Conservation (phyloP, 1,140 invertebrate species). For the Drosophila subpulchrella region DNA sequence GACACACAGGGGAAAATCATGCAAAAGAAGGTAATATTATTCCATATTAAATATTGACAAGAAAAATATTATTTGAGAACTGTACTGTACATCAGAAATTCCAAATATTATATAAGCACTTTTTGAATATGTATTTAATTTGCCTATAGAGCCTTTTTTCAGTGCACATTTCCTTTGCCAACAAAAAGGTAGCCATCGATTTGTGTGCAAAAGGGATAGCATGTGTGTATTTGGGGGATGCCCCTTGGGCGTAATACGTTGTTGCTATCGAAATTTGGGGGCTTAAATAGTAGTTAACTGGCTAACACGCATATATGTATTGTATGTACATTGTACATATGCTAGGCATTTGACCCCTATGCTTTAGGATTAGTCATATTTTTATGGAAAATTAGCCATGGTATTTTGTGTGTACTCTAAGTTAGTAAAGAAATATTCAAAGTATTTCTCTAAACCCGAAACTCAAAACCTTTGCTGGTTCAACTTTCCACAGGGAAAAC, state of each 20-base stretch:
- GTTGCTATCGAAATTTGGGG: slow-evolving; percentile 21
- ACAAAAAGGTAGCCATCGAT: slow-evolving; percentile 36
- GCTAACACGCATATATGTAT: slow-evolving; percentile 4
- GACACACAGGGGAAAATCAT: background rate
- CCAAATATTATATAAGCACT: background rate
- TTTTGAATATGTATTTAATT: no score
- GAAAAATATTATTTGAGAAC: no score
- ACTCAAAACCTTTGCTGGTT: background rate
- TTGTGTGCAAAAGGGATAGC: slow-evolving; percentile 33
- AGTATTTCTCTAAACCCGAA: background rate
- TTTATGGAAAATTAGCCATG: background rate
- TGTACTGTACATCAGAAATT: background rate
- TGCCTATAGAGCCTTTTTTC: background rate
- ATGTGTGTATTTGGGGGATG: slow-evolving; percentile 27
- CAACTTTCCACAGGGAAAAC: background rate
- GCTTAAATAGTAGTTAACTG: slow-evolving; percentile 18
- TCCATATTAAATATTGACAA: background rate
- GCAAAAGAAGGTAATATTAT: background rate
- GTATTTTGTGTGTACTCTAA: background rate
- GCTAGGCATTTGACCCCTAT: background rate
- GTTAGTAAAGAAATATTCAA: background rate
- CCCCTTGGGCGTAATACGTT: slow-evolving; percentile 31
- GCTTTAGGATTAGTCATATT: no score
- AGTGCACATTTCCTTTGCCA: slow-evolving; percentile 1
- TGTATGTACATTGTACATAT: slow-evolving; percentile 1